Evolutionary conservation across 23 tunicate species (phyloP), one percentile per base, ranked within the genome.

Genomic region (Ciona savignyi): DNA sequence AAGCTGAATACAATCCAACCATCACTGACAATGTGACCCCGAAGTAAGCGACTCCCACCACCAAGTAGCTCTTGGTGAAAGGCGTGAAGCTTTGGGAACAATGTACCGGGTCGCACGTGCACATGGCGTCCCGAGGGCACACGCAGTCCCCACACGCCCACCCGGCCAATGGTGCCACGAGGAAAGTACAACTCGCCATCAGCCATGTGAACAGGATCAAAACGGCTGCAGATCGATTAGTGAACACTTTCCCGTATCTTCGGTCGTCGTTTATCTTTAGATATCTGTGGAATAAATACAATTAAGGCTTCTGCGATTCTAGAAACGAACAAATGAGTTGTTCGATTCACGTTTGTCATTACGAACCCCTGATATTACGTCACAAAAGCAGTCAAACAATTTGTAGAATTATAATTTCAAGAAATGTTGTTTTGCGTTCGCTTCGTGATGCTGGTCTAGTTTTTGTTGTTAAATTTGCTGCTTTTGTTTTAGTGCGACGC

Each of bases 21-120:
- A 84, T 84, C 15, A 64, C 65, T 0, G 33, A 4, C 2, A 84
- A 67, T 63, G 78, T 67, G 25, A 49, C 27, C 35, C 71, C 68
- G 67, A 77, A 84, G 49, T 77, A 77, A 1, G 34, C 33, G 1
- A 71, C 63, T 2, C 80, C 77, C 25, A 65, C 51, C 0, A 62
- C 33, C 21, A 84, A 22, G 31, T 84, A 84, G 3, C 70, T 27
- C 74, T 68, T 78, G 25, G 82, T 77, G 33, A 84, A 84, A 2
- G 89, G 89, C 20, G 74, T 67, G 26, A 84, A 84, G 34, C 73
- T 65, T 64, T 67, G 73, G 4, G 82, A 77, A 42, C 89, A 84
- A 27, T 49, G n/a, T 2, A 29, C n/a, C 11, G 31, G 30, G 33
- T 63, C 78, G 35, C 89, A 84, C 22, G n/a, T 4, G 26, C 80